phyloP scores from a whole-genome alignment of 2,113 vertebrate genomes.

The Megaleporinus macrocephalus region DNA sequence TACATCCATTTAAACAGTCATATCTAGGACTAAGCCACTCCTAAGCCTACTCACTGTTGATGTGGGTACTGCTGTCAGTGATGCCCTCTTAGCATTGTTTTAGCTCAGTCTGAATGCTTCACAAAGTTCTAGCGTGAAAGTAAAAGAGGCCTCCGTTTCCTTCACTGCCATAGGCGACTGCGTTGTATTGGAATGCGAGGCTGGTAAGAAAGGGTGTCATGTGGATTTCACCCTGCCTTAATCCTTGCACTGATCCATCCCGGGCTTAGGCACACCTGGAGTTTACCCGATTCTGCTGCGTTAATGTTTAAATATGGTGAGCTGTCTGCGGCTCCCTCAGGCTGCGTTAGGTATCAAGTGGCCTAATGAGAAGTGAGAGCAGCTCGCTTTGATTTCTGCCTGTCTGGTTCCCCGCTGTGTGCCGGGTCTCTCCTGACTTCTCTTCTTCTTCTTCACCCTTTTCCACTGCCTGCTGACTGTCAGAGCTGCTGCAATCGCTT shows the following conservation, averaged over 20 bases:
- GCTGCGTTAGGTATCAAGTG: conserved; percentile 1
- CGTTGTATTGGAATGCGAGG: background rate
- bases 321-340: background rate
- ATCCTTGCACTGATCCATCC: background rate
- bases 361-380: conserved; percentile 12
- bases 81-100: conserved; percentile 7
- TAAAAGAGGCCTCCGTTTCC: background rate
- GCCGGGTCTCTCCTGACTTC: background rate
- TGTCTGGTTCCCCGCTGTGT: background rate
- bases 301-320: conserved; percentile 30
- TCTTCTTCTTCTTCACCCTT: background rate
- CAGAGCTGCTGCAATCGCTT: background rate
- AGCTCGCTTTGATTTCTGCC: conserved; percentile 8
- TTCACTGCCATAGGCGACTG: background rate
- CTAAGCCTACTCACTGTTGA: background rate
- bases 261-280: background rate
- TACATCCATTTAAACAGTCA: no score
- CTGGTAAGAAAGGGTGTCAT: background rate
- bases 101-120: conserved; percentile 4
- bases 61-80: background rate
- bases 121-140: background rate
- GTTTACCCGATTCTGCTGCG: background rate
- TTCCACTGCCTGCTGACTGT: background rate
- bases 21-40: background rate
- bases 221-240: conserved; percentile 1